Conservation (phyloP, 2,888 invertebrate species). For the Nomada fabriciana region DNA sequence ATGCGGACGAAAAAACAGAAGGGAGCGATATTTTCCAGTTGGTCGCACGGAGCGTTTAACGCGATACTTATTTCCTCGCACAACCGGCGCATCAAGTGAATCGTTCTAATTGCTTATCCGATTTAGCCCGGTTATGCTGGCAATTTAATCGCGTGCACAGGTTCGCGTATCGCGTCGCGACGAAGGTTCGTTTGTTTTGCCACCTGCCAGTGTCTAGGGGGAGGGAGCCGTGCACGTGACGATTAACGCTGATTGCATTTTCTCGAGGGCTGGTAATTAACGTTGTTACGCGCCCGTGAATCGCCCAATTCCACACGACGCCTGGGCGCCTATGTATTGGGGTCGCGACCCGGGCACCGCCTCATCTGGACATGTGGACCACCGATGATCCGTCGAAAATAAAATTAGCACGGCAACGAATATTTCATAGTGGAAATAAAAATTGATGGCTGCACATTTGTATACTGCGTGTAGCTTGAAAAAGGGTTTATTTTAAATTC, state of each 20-base stretch:
- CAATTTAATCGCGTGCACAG: constrained; percentile 37
- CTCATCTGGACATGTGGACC: constrained; percentile 11
- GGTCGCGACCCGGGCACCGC: background rate
- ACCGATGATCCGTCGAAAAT: background rate
- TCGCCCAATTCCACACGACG: constrained; percentile 40
- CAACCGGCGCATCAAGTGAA: constrained; percentile 37
- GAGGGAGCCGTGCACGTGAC: constrained; percentile 40
- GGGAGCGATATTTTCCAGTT: background rate
- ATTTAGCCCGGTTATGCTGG: constrained; percentile 57
- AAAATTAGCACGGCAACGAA: background rate
- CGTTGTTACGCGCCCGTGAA: constrained; percentile 48
- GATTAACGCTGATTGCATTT: constrained; percentile 70
- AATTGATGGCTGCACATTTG: too few relatives aligned
- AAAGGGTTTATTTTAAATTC: too few relatives aligned
- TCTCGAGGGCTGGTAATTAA: constrained; percentile 64
- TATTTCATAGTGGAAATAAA: background rate
- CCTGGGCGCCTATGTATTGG: background rate
- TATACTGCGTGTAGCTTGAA: too few relatives aligned
- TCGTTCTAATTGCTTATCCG: constrained; percentile 55
- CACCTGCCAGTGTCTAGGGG: constrained; percentile 64
- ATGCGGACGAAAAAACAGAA: background rate
- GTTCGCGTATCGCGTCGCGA: background rate
- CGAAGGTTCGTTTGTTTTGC: constrained; percentile 65
- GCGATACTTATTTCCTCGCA: constrained; percentile 29
- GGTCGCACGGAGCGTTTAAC: background rate